phyloP scores from a whole-genome alignment of 2,113 vertebrate species.

The Sisor rabdophorus region DNA sequence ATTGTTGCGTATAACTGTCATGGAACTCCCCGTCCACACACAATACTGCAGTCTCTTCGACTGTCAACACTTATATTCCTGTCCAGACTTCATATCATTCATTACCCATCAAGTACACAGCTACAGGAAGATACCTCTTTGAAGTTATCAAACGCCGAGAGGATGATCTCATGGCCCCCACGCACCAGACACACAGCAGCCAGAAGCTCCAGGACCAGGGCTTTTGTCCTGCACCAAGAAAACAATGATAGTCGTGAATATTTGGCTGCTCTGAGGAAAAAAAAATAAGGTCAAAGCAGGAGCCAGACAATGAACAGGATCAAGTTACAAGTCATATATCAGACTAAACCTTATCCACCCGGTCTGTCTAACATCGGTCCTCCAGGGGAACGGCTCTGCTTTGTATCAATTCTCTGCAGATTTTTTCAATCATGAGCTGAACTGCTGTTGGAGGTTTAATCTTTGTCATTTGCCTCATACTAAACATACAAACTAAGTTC shows the following conservation, averaged over 20 bases:
- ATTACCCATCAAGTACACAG: not conserved
- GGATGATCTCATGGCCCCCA: conserved; percentile 96
- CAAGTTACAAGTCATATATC: conserved; percentile 44
- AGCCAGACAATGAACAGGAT: conserved; percentile 38
- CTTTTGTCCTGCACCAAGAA: conserved; percentile 82
- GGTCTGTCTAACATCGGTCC: conserved; percentile 24
- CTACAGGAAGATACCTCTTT: conserved; percentile 80
- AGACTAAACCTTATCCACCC: conserved; percentile 35
- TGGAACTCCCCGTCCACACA: not conserved
- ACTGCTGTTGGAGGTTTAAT: conserved; percentile 14
- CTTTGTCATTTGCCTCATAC: not conserved
- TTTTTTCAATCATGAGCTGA: conserved; percentile 35
- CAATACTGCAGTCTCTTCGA: conserved; percentile 12
- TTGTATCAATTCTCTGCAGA: conserved; percentile 38
- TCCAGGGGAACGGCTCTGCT: conserved; percentile 33
- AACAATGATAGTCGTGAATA: conserved; percentile 33
- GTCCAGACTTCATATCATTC: conserved; percentile 17
- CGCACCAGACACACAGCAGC: conserved; percentile 94
- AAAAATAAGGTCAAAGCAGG: conserved; percentile 24
- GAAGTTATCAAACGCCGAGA: conserved; percentile 96
- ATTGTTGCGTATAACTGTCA: conserved; percentile 3
- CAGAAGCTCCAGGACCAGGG: conserved; percentile 91
- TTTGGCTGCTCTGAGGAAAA: conserved; percentile 6
- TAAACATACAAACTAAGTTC: conserved; percentile 3
- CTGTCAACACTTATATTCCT: conserved; percentile 9